Conservation (phyloP, 1,140 invertebrate species). For the Drosophila miranda region DNA sequence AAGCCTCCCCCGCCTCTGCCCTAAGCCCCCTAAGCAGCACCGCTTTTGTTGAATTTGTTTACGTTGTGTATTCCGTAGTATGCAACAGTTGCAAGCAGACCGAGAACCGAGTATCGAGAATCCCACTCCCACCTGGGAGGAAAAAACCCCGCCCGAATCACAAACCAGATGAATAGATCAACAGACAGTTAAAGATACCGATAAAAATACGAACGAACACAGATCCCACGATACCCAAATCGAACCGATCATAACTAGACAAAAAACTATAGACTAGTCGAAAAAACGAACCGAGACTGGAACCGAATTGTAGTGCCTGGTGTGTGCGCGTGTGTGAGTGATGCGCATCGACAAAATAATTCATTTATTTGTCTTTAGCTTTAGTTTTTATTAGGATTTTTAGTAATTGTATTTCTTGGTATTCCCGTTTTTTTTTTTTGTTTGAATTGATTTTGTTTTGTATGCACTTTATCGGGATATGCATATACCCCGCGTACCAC, state of each 20-base stretch:
- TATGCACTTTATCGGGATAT: constrained; percentile 1
- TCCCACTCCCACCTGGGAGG: neutral
- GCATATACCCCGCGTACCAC: too few relatives aligned
- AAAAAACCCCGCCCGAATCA: too few relatives aligned
- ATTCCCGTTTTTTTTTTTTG: neutral
- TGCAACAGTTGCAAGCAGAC: constrained; percentile 60
- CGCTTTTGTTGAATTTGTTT: constrained; percentile 61
- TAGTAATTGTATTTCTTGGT: constrained; percentile 9
- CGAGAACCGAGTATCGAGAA: constrained; percentile 13
- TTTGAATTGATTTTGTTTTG: constrained; percentile 11
- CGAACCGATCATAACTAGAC: constrained; percentile 7
- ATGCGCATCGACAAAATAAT: constrained; percentile 41
- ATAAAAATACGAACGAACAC: neutral
- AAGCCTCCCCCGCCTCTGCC: constrained; percentile 22
- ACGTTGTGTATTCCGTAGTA: constrained; percentile 59
- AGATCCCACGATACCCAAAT: neutral
- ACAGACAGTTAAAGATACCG: neutral
- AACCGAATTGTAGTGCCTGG: constrained; percentile 59
- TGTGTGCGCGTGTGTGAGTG: constrained; percentile 56
- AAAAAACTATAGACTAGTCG: neutral
- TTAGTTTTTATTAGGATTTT: constrained; percentile 8
- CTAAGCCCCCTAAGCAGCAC: constrained; percentile 39
- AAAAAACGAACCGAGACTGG: neutral
- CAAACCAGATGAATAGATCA: neutral
- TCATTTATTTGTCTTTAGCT: constrained; percentile 36